Base-by-base conservation (phyloP, 2,888 invertebrate genomes). In the Zaprionus lineosus region DNA sequence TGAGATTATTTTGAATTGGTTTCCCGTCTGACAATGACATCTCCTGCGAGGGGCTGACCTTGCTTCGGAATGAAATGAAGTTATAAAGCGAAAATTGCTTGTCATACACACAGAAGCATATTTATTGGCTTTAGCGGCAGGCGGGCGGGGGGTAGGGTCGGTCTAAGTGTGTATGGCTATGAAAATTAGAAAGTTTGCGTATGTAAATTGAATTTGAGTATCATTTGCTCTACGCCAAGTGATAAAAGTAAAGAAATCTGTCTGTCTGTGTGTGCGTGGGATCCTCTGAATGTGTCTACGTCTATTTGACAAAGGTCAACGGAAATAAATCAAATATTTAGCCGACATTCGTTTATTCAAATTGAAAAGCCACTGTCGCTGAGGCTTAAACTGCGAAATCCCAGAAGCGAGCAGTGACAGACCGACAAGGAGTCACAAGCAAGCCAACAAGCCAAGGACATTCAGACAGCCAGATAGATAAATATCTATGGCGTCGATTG, bases 271-370 rank as follows among this genome's bases (percentile, higher is more conserved):
- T 61, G 41, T 52, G 60, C 55, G 43, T 52, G 36, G 36, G 24
- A 11, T 33, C 29, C 39, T 16, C 21, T 1, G 14, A 28, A 7
- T 14, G 48, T n/a, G n/a, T 43, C 15, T 36, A 16, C 39, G 50
- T 60, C 50, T 62, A 48, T 71, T 83, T 78, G 85, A 85, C 63
- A 78, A 78, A 78, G 78, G 78, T 78, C 85, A 85, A 59, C 60
- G 46, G 62, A 85, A 83, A 84, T 78, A 83, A 78, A 85, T 85
- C 85, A 78, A 78, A 78, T 78, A 72, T 78, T 78, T 78, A 60
- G 68, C 48, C 61, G 63, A 59, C 55, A 51, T 71, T 78, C 72
- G 63, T 64, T 83, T 71, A 78, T 83, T 85, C 68, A 83, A 85
- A 85, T 83, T 85, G 78, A 85, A 78, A 83, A 74, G 74, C 56